Base-by-base conservation (phyloP, 2,113 vertebrate species). In the Calyptomena viridis region DNA sequence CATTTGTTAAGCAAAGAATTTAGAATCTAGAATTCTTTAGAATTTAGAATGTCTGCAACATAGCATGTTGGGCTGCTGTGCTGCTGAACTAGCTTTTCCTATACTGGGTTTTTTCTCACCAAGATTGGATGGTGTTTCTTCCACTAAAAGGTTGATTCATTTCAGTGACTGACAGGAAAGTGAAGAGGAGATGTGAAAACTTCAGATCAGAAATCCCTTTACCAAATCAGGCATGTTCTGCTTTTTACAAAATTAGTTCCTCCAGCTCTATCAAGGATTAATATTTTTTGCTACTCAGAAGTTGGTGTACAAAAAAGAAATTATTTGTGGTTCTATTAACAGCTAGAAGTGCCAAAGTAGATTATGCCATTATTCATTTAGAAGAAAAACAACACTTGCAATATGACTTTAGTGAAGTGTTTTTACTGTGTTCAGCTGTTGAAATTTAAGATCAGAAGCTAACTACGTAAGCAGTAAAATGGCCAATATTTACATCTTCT, bases 221-320 rank as follows among this genome's bases (percentile, higher is more conserved):
- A 74, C 66, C 78, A 79, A 83, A 60, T 78, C 27, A 58, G 44
- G 23, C n/a, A 8, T 42, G 49, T 89, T 92, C 55, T 89, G 80
- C 68, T 86, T 91, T 95, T 87, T 78, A 60, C 47, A 50, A 90
- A 96, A 96, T 94, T 59, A 92, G 72, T 35, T 94, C 22, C 15
- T 35, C 21, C n/a, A 84, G 39, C 27, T 92, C 47, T 64, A 49
- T 46, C 8, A 72, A 31, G 21, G 33, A 49, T 84, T 84, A 86
- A 76, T n/a, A n/a, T 60, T 62, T 80, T 87, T 79, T 89, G 66
- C 37, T 60, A 44, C 17, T 79, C 37, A 49, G 73, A 91, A 81
- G 33, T 40, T 35, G 9, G 9, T 76, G 14, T 68, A 62, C 3
- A 2, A 60, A 84, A 93, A 67, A 50, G 0, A 79, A 84, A 53